Percentiles rank a stretch among this genome's conserved stretches.
These are phyloP conservation scores for Phrynosoma blainvillii DNA, from an alignment of 2,113 vertebrate species.

Conservation along the genomic window DNA sequence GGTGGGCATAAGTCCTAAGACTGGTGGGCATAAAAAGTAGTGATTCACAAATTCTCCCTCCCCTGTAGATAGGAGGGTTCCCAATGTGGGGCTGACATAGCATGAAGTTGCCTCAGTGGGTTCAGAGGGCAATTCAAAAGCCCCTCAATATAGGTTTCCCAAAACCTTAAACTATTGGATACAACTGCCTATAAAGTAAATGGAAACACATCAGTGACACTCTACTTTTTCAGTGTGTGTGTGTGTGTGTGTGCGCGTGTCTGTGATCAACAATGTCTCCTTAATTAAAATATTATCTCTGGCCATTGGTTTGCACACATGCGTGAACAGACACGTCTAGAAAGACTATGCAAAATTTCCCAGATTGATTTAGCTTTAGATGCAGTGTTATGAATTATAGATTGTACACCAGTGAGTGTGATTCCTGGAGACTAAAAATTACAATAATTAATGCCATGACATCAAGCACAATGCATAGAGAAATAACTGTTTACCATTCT, in stretches of 20 bases:
- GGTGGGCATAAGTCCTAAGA: not conserved
- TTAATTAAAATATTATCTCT: not conserved
- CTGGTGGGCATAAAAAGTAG: not conserved
- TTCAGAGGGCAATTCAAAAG: too few relatives aligned
- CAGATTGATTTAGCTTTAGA: conserved; percentile 6
- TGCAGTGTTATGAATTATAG: not conserved
- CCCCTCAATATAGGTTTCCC: too few relatives aligned
- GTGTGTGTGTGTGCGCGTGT: too few relatives aligned
- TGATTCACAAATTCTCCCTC: not conserved
- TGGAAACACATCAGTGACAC: too few relatives aligned
- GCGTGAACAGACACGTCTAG: not conserved
- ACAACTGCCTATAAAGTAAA: too few relatives aligned
- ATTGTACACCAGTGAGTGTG: not conserved
- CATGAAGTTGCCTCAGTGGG: too few relatives aligned
- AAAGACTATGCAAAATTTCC: not conserved
- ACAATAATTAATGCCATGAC: not conserved
- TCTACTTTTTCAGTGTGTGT: too few relatives aligned
- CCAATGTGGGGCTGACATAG: too few relatives aligned
- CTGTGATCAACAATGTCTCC: not conserved
- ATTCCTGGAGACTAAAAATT: not conserved
- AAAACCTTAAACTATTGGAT: too few relatives aligned
- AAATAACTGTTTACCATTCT: not conserved
- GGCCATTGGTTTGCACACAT: not conserved
- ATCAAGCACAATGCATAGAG: not conserved
- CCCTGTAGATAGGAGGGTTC: too few relatives aligned